Percentiles rank a stretch among this genome's conserved stretches.
phyloP scores from a whole-genome alignment of 2,113 vertebrate genomes.

The Cyanoderma ruficeps region DNA sequence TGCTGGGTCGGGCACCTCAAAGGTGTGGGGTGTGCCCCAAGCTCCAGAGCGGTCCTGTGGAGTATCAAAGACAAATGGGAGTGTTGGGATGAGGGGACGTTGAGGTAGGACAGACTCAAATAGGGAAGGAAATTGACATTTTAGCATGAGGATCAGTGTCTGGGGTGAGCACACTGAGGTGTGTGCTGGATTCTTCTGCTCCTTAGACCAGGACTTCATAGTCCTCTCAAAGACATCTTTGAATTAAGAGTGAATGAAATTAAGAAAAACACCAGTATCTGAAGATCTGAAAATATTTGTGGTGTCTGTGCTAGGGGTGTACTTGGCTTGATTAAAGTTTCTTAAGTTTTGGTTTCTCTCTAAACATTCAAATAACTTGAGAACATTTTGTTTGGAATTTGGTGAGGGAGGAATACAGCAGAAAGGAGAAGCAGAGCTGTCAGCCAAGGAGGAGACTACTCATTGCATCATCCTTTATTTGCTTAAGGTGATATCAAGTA shows the following conservation, averaged over 20 bases:
- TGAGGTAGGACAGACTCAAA: background rate
- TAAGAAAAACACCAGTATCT: background rate
- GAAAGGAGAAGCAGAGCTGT: background rate
- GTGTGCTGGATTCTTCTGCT: background rate
- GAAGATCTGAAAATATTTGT: background rate
- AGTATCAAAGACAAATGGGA: background rate
- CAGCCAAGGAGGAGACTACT: background rate
- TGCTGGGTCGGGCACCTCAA: rapidly evolving
- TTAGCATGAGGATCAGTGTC: background rate
- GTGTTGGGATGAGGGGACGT: background rate
- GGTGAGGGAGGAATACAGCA: background rate
- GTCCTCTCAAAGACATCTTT: background rate
- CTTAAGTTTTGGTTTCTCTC: background rate
- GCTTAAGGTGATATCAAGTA: background rate
- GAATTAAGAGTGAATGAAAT: background rate
- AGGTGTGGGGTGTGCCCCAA: background rate
- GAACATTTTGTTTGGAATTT: background rate
- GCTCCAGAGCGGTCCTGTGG: background rate
- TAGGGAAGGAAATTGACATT: background rate
- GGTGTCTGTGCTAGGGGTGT: background rate
- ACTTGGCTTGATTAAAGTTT: background rate
- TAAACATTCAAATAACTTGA: background rate
- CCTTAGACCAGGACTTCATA: background rate
- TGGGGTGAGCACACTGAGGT: background rate
- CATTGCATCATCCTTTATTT: constrained; percentile 25